These are phyloP conservation scores for Rhopilema esculentum DNA, from an alignment of 30 jellyfish, hydroid and myxozoan genomes.

Conservation along the genomic window DNA sequence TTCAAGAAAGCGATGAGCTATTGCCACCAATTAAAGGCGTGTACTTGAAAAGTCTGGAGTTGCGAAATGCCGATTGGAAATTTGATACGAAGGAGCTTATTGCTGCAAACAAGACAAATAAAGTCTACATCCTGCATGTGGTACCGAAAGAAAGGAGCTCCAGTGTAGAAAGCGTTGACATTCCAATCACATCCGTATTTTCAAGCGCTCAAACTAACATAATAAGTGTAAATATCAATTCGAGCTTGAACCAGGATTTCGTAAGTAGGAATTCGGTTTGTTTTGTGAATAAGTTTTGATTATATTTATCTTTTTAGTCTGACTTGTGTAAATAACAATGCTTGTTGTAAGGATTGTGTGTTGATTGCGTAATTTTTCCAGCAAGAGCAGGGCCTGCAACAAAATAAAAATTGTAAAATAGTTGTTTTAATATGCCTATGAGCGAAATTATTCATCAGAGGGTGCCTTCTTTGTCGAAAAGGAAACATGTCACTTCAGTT, in stretches of 20 bases:
- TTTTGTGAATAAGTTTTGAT: neutral
- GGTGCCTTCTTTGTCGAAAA: no score
- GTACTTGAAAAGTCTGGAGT: slow-evolving; percentile 5
- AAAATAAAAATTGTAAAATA: no score
- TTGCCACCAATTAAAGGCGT: slow-evolving; percentile 52
- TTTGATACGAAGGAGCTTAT: neutral
- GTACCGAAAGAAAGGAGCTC: slow-evolving; percentile 1
- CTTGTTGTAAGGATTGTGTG: no score
- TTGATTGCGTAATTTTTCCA: no score
- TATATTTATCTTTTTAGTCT: neutral
- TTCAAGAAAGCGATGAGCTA: slow-evolving; percentile 3
- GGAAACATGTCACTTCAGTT: no score
- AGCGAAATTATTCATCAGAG: no score
- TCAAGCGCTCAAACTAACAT: neutral
- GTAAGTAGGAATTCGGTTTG: neutral
- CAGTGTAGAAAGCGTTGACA: neutral
- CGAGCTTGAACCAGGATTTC: slow-evolving; percentile 2
- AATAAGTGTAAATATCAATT: neutral
- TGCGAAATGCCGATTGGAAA: slow-evolving; percentile 30
- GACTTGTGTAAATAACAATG: neutral
- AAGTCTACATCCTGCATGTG: slow-evolving; percentile 30
- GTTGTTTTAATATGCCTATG: no score
- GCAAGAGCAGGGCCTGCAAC: no score
- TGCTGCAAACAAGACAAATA: neutral
- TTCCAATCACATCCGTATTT: slow-evolving; percentile 10